phyloP scores from a whole-genome alignment of 2,113 vertebrate genomes.

The Panthera uncia region DNA sequence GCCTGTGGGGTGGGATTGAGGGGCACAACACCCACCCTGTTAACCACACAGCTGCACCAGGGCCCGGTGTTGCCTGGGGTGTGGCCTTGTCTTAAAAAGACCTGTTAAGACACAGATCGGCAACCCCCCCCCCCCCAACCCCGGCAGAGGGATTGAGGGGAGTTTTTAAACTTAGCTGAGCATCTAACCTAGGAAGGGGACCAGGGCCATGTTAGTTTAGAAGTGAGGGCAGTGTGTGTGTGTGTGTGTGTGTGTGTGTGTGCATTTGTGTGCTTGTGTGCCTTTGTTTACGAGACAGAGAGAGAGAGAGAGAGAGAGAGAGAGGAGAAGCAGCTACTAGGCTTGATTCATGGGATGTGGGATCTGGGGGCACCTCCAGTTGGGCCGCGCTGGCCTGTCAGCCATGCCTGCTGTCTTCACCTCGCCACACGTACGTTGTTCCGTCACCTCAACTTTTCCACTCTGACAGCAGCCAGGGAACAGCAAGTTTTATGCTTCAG shows the following conservation, averaged over 20 bases:
- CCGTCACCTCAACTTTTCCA: not conserved
- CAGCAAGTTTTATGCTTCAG: not conserved
- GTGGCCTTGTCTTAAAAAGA: not conserved
- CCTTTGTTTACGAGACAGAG: not conserved
- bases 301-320: not conserved
- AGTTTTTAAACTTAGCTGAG: not conserved
- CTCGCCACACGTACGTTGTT: rapidly evolving
- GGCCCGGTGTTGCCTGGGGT: too few relatives aligned
- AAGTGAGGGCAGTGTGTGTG: not conserved
- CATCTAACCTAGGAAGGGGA: not conserved
- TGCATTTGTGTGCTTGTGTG: too few relatives aligned
- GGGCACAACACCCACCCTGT: not conserved
- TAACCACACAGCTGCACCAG: not conserved
- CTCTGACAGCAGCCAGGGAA: not conserved
- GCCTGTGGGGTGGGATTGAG: rapidly evolving
- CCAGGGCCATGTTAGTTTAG: not conserved
- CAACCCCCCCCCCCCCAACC: too few relatives aligned
- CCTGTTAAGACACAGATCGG: not conserved
- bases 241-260: not conserved
- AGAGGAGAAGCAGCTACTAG: rapidly evolving
- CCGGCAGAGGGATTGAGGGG: not conserved
- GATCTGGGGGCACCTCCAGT: not conserved
- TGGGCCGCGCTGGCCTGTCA: not conserved
- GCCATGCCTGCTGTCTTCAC: rapidly evolving
- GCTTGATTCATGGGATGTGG: too few relatives aligned